phyloP scores from a whole-genome alignment of 2,888 invertebrate species.

The Operophtera brumata region DNA sequence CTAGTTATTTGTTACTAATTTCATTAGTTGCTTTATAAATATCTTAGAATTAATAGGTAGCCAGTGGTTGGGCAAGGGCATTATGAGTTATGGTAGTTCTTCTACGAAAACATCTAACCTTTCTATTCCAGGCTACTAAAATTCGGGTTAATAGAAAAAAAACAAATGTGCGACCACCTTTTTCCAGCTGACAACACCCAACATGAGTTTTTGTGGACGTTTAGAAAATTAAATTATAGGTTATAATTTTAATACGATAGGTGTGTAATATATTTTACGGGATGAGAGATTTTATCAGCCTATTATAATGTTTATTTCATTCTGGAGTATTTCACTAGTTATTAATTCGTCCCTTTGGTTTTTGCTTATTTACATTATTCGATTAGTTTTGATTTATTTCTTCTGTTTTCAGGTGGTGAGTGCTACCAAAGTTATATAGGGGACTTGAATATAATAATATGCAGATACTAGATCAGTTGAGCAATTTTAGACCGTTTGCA shows the following conservation, averaged over 20 bases:
- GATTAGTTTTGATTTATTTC: conserved; percentile 29
- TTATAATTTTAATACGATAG: conserved; percentile 80
- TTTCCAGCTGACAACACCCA: conserved; percentile 74
- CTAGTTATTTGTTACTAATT: too few species aligned
- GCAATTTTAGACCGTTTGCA: too few species aligned
- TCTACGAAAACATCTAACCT: conserved; percentile 64
- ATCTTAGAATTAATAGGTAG: conserved; percentile 1
- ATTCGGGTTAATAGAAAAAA: conserved; percentile 57
- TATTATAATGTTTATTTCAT: conserved; percentile 55
- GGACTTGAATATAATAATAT: too few species aligned
- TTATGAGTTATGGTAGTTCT: conserved; percentile 59
- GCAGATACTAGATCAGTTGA: too few species aligned
- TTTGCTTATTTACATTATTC: conserved; percentile 40
- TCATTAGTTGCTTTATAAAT: too few species aligned
- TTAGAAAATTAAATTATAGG: conserved; percentile 80
- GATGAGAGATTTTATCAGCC: conserved; percentile 66
- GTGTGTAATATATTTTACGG: conserved; percentile 73
- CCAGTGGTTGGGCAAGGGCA: conserved; percentile 11
- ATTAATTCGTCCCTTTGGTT: conserved; percentile 36
- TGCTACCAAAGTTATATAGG: too few species aligned
- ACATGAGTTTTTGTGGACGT: conserved; percentile 65
- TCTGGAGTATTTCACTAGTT: conserved; percentile 36
- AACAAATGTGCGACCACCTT: conserved; percentile 68
- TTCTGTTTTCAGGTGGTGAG: conserved; percentile 6
- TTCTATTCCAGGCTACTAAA: conserved; percentile 65